Conservation (phyloP, 2,888 invertebrate species). For the Caenorhabditis zanzibari region DNA sequence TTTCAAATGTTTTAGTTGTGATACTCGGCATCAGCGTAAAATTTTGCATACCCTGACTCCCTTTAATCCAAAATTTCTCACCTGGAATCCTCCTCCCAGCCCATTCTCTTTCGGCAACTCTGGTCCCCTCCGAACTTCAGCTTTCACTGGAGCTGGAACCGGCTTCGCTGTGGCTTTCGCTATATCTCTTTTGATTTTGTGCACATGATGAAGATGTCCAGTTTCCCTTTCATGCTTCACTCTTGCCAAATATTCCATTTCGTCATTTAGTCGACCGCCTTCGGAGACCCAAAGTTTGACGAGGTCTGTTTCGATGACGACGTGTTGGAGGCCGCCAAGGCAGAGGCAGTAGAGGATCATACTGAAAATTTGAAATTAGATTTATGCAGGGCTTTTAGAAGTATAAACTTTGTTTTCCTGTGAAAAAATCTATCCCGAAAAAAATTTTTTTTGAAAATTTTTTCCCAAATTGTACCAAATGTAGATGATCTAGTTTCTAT, state of each 20-base stretch:
- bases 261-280: constrained; percentile 82
- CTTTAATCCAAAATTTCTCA: constrained; percentile 26
- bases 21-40: too few relatives aligned
- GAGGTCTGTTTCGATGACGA: constrained; percentile 94
- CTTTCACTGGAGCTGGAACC: constrained; percentile 26
- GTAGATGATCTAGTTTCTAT: too few relatives aligned
- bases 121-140: constrained; percentile 57
- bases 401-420: too few relatives aligned
- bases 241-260: constrained; percentile 74
- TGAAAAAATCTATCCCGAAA: too few relatives aligned
- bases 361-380: constrained; percentile 36
- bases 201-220: constrained; percentile 24
- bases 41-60: background rate
- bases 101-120: constrained; percentile 82
- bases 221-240: constrained; percentile 56
- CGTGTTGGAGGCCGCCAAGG: constrained; percentile 96
- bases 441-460: too few relatives aligned
- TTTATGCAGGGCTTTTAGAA: background rate
- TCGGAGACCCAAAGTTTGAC: constrained; percentile 94
- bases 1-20: too few relatives aligned
- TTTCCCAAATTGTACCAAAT: too few relatives aligned
- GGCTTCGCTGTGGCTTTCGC: constrained; percentile 10
- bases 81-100: constrained; percentile 83
- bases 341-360: constrained; percentile 85
- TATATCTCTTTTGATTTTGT: constrained; percentile 25